These are phyloP conservation scores for Aphidius gifuensis DNA, from an alignment of 1,140 invertebrate species.

Conservation along the genomic window DNA sequence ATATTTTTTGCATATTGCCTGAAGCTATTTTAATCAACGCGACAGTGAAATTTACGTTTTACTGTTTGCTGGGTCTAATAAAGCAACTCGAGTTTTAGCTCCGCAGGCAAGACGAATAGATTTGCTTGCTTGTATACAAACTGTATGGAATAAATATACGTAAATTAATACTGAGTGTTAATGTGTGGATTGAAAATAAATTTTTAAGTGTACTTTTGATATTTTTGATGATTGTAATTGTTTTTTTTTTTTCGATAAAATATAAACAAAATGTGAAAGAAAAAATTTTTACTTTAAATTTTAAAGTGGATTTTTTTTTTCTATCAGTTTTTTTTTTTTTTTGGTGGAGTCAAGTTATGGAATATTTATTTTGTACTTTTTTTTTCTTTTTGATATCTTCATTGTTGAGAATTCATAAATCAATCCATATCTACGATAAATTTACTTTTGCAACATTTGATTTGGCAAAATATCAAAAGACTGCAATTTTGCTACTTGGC, in stretches of 20 bases:
- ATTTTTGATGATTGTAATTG: no score
- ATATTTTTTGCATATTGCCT: neutral
- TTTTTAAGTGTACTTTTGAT: no score
- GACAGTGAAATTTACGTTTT: slow-evolving; percentile 5
- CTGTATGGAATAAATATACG: neutral
- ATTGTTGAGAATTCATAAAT: neutral
- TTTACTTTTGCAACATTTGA: slow-evolving; percentile 20
- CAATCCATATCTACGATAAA: slow-evolving; percentile 4
- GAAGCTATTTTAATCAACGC: slow-evolving; percentile 10
- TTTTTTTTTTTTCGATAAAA: no score
- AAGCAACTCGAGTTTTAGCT: neutral
- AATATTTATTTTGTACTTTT: no score
- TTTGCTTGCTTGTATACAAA: neutral
- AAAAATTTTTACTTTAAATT: no score
- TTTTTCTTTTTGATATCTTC: neutral
- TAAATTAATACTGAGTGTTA: no score
- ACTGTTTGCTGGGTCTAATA: neutral
- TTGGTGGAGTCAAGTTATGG: no score
- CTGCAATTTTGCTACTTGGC: slow-evolving; percentile 22
- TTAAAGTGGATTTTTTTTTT: no score
- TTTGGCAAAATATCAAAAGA: slow-evolving; percentile 19
- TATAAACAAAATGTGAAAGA: no score
- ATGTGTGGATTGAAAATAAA: no score
- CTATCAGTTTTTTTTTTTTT: no score
- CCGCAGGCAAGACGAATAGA: neutral